Percentiles rank a stretch among this genome's conserved stretches.
These are phyloP conservation scores for Eulemur mongoz DNA, from an alignment of 2,797 vertebrate species.

Conservation along the genomic window DNA sequence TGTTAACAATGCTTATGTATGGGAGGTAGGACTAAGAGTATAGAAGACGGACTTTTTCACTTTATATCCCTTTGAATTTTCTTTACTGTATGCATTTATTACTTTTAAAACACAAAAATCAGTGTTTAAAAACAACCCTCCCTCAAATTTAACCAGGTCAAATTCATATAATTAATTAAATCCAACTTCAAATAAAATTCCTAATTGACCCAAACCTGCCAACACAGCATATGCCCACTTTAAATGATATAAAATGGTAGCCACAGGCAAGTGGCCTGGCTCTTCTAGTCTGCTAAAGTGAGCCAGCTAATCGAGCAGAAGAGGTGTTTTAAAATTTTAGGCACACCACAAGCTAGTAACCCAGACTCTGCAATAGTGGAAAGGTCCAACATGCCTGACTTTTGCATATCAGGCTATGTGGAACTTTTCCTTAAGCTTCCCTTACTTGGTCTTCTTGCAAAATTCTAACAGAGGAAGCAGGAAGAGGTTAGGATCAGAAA, in stretches of 20 bases:
- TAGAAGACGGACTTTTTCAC: background rate
- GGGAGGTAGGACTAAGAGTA: background rate
- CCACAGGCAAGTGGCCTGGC: background rate
- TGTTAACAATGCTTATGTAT: background rate
- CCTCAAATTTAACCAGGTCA: conserved; percentile 6
- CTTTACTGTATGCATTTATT: conserved; percentile 6
- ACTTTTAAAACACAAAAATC: background rate
- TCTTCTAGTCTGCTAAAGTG: background rate
- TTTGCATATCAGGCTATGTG: background rate
- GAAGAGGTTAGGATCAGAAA: conserved; percentile 28
- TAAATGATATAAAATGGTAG: background rate
- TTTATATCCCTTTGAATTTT: background rate
- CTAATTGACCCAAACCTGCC: background rate
- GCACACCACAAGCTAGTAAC: background rate
- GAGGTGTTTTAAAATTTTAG: background rate
- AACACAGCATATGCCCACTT: background rate
- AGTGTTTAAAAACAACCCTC: conserved; percentile 5
- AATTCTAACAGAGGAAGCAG: conserved; percentile 21
- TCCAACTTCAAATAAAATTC: conserved; percentile 27
- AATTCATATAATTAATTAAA: conserved; percentile 31
- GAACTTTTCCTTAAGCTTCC: background rate
- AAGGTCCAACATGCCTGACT: background rate
- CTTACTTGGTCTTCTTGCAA: background rate
- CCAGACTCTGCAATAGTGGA: background rate
- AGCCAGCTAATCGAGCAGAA: background rate